Base-by-base conservation (phyloP, 2,888 invertebrate species). In the Notocelia uddmanniana region DNA sequence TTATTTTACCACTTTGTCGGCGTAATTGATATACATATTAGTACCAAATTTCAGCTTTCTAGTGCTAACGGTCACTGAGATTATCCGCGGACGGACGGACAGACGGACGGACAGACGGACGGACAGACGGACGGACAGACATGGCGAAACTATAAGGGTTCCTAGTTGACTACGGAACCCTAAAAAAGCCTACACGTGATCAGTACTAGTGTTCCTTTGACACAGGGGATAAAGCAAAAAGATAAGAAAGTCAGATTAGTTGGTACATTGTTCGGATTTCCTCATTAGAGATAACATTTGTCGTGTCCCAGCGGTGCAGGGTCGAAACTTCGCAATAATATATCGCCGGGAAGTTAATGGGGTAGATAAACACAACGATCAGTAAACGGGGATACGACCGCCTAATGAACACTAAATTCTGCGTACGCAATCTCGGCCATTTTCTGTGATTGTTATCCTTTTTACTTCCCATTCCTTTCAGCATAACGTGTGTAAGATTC, bases 361-460 rank as follows among this genome's bases (percentile, higher is more conserved):
- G 76, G 79, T 76, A 84, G 80, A 85, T 83, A 82, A 83, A 79
- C 74, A 79, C 73, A 78, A 73, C 79, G 81, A 88, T 86, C 85
- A 85, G 77, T 72, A 68, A 57, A 72, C 72, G 55, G 59, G 72
- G 62, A 68, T 72, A 68, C 71, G 71, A 62, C 21, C 62, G 55
- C 34, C 62, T 68, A 72, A 72, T 72, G 67, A 68, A 68, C 71
- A 71, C 71, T 72, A 72, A 68, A 68, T 68, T 62, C 55, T 37
- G 60, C 55, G 67, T 68, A 34, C 54, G 60, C 55, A 68, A 72
- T 68, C 72, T 72, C 37, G 54, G 18, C 48, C 55, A 45, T 31
- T 60, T 45, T 34, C 69, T 57, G 59, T 45, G 70, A 59, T 66
- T 70, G 52, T 66, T 55, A 55, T 55, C 23, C 26, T 66, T 26